Evolutionary conservation across 2,113 vertebrate genomes (phyloP).

Genomic region (sheep (Ovis aries)): DNA sequence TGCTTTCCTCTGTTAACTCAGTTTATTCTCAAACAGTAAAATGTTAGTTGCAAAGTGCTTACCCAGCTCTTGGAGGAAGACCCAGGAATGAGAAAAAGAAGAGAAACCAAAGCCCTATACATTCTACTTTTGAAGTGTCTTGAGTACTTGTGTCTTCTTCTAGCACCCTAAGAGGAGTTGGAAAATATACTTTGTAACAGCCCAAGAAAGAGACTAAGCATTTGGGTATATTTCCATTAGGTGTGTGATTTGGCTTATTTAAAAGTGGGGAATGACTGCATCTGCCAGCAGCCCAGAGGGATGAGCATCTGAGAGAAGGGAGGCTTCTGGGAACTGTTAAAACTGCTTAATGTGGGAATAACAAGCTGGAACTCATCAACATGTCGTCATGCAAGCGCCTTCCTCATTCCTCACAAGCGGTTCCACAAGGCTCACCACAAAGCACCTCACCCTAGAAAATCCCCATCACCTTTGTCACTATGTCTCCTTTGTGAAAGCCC

Average conservation of each 20-base stretch:
- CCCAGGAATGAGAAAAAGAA: not conserved
- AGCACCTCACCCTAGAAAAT: not conserved
- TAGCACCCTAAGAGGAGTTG: not conserved
- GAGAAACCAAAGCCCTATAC: not conserved
- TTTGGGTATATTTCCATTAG: not conserved
- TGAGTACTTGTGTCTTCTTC: not conserved
- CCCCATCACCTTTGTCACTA: accelerated
- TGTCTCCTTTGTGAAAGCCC: not conserved
- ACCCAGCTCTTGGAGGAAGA: not conserved
- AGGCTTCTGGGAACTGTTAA: not conserved
- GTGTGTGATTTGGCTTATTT: not conserved
- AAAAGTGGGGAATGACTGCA: not conserved
- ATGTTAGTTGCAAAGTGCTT: not conserved
- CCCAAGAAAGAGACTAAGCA: not conserved
- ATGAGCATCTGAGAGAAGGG: not conserved
- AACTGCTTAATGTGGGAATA: not conserved
- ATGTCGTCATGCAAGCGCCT: not conserved
- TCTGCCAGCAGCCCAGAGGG: not conserved
- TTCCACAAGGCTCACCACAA: not conserved
- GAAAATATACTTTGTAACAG: not conserved
- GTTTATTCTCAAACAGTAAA: not conserved
- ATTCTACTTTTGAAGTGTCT: not conserved
- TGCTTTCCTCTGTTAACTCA: not conserved
- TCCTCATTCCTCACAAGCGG: not conserved
- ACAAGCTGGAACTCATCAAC: not conserved